Evolutionary conservation across 2,113 vertebrate genomes (phyloP).

Genomic region (Tachuris rubrigastra): DNA sequence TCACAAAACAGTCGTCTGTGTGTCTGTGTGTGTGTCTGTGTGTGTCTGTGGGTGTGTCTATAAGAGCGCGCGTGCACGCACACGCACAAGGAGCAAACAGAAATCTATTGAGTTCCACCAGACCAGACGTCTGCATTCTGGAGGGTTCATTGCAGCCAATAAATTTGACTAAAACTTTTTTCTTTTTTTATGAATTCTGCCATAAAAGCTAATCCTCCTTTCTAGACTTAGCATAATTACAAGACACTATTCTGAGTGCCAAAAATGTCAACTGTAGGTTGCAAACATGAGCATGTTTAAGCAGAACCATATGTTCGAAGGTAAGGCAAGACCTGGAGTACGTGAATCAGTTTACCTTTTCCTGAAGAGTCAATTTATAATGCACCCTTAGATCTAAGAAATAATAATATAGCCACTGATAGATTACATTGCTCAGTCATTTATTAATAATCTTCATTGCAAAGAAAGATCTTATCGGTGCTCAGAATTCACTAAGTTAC

Average conservation of each 20-base stretch:
- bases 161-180: conserved; percentile 75
- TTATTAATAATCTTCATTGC: neutral
- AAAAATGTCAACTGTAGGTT: conserved; percentile 77
- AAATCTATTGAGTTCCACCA: conserved; percentile 76
- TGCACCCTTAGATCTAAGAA: conserved; percentile 43
- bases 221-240: conserved; percentile 79
- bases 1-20: conserved; percentile 47
- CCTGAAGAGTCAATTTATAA: conserved; percentile 59
- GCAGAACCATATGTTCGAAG: conserved; percentile 76
- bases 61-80: neutral
- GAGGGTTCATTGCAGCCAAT: conserved; percentile 79
- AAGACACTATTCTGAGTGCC: conserved; percentile 74
- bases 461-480: neutral
- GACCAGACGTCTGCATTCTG: conserved; percentile 83
- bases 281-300: conserved; percentile 80
- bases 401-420: neutral
- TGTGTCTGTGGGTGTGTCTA: neutral
- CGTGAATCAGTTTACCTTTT: conserved; percentile 64
- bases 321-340: conserved; percentile 56
- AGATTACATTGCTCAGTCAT: conserved; percentile 7
- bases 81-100: conserved; percentile 57
- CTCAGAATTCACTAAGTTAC: neutral
- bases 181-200: conserved; percentile 71
- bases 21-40: neutral
- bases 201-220: conserved; percentile 79